These are phyloP conservation scores for Galendromus occidentalis DNA, from an alignment of 1,140 invertebrate genomes.

Conservation along the genomic window DNA sequence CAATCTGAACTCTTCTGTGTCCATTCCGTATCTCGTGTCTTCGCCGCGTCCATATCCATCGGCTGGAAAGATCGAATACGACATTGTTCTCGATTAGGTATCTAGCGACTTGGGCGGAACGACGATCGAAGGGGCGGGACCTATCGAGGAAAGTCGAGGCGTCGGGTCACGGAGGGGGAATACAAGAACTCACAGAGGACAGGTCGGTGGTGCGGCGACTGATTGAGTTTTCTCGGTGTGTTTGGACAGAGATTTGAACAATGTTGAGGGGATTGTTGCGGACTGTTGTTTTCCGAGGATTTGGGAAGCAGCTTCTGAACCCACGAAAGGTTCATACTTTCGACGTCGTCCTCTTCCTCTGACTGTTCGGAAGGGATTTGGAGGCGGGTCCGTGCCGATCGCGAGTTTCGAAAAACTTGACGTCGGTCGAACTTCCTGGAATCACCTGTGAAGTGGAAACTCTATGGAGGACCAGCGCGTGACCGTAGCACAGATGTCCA, in stretches of 20 bases:
- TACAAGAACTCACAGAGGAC: background rate
- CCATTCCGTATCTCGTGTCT: background rate
- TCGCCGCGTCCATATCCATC: background rate
- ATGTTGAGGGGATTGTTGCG: background rate
- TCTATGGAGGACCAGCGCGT: background rate
- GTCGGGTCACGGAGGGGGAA: no score
- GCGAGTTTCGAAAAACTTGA: background rate
- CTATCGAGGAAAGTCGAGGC: no score
- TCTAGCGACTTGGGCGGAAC: no score
- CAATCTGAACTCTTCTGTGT: slow-evolving; percentile 52
- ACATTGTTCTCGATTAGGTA: no score
- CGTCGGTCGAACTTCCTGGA: background rate
- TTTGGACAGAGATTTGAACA: background rate
- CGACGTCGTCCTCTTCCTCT: background rate
- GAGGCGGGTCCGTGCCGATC: background rate
- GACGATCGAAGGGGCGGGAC: no score
- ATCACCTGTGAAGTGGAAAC: background rate
- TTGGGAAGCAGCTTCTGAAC: background rate
- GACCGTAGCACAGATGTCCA: background rate
- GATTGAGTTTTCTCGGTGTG: slow-evolving; percentile 3
- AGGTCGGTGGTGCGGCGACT: slow-evolving; percentile 5
- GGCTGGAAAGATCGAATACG: background rate
- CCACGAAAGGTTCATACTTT: slow-evolving; percentile 7
- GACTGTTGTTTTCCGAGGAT: slow-evolving; percentile 2
- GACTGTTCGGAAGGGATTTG: background rate